Conservation (phyloP, 1,140 invertebrate species). For the Telenomus remus region DNA sequence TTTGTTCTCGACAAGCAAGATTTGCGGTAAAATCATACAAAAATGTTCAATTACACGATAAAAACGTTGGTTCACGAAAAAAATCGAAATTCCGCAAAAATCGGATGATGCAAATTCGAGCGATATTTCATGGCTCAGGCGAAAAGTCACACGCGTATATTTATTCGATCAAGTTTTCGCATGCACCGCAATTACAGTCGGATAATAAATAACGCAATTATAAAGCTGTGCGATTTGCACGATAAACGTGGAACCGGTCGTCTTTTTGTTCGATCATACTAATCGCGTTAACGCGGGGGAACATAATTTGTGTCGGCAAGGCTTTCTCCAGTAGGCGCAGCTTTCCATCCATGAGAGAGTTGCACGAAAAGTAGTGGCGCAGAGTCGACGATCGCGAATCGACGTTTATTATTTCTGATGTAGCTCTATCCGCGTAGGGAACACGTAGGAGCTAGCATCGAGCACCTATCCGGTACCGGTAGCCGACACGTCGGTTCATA, state of each 20-base stretch:
- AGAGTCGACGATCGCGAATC: constrained; percentile 25
- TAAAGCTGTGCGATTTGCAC: too few species aligned
- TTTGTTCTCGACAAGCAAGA: too few species aligned
- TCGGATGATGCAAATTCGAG: too few species aligned
- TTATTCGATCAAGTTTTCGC: too few species aligned
- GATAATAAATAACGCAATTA: too few species aligned
- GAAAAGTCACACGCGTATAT: too few species aligned
- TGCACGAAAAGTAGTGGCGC: constrained; percentile 36
- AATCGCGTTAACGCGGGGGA: constrained; percentile 17
- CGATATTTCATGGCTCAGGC: too few species aligned
- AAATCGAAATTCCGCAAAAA: too few species aligned
- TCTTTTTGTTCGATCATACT: constrained; percentile 20
- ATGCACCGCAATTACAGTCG: too few species aligned
- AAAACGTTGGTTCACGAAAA: too few species aligned
- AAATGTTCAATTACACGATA: too few species aligned
- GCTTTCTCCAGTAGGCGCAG: constrained; percentile 36
- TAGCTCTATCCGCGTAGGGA: constrained; percentile 37
- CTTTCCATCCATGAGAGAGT: constrained; percentile 41
- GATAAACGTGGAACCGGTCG: constrained; percentile 1
- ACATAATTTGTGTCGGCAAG: constrained; percentile 26
- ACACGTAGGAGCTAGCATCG: constrained; percentile 42
- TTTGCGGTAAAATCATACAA: too few species aligned
- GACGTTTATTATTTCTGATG: constrained; percentile 51
- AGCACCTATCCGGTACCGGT: constrained; percentile 32
- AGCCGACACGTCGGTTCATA: constrained; percentile 47